phyloP scores from a whole-genome alignment of 2,888 invertebrate species.

The Drosophila demipolita region DNA sequence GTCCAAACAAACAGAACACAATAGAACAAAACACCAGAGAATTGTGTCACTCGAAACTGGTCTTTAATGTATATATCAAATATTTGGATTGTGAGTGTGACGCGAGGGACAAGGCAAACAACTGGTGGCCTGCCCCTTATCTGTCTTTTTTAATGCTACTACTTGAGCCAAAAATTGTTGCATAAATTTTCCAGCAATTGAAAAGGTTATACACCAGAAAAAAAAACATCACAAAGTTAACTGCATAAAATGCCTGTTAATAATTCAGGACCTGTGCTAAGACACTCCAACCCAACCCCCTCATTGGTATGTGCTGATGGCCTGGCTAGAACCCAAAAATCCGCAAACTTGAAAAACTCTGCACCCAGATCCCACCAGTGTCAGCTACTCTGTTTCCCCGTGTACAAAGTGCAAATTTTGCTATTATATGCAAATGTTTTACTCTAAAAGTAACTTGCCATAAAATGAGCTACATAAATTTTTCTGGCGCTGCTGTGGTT shows the following conservation, averaged over 20 bases:
- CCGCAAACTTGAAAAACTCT: not conserved
- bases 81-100: conserved; percentile 58
- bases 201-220: conserved; percentile 45
- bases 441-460: conserved; percentile 44
- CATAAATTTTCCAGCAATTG: conserved; percentile 65
- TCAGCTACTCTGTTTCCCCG: conserved; percentile 48
- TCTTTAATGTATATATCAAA: conserved; percentile 65
- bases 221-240: conserved; percentile 36
- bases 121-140: not conserved
- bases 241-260: conserved; percentile 67
- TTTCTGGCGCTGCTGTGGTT: conserved; percentile 28
- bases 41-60: conserved; percentile 27
- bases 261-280: conserved; percentile 68
- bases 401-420: conserved; percentile 56
- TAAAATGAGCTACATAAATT: conserved; percentile 71
- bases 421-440: conserved; percentile 72
- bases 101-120: conserved; percentile 34
- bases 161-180: conserved; percentile 34
- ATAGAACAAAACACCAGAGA: not conserved
- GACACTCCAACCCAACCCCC: conserved; percentile 8
- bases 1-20: conserved; percentile 33
- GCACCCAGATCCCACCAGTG: conserved; percentile 36
- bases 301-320: conserved; percentile 22
- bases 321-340: not conserved
- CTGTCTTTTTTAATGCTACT: not conserved